Evolutionary conservation across 2,113 vertebrate genomes (phyloP), one percentile per base, ranked within the genome.

Genomic region (Guaruba guarouba): DNA sequence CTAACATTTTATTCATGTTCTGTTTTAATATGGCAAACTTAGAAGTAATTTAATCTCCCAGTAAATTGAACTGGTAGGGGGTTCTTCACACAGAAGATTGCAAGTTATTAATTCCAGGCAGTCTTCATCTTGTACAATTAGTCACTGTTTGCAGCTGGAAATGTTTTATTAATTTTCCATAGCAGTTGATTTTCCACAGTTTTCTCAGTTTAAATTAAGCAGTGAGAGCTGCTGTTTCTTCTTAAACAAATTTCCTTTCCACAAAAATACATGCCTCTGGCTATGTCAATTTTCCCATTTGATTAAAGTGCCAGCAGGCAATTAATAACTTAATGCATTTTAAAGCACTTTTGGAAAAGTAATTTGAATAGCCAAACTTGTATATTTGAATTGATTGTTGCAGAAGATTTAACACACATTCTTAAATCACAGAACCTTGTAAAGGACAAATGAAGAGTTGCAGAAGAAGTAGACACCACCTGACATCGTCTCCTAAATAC

Each of bases 11-110:
- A 98, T 98, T 98, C 98, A 98, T 98, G 98, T 98, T 98, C 98
- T 98, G 98, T 98, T 98, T 98, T 99, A 99, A 98, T 99, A 98
- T 97, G 98, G 98, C 98, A 98, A 98, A 99, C 98, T 99, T 99
- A 98, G 98, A 98, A 98, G 98, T 97, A 98, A 98, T 98, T 98
- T 99, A 98, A 99, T 99, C 99, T 99, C 97, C 98, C 95, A 97
- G 98, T 98, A 98, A 99, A 99, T 98, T 99, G 98, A 98, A 98
- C 98, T 97, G 98, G 98, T 98, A 95, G 98, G 98, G 98, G 98
- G 98, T 98, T 98, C 98, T 98, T 98, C 98, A 98, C 97, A 98
- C 98, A 98, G 98, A 98, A 98, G 98, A 98, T 98, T 98, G 98
- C 94, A 98, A 98, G 97, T 99, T 98, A 98, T 99, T 99, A 98